Evolutionary conservation across 2,797 vertebrate genomes (phyloP).

Genomic region (Sebastes oblongus): DNA sequence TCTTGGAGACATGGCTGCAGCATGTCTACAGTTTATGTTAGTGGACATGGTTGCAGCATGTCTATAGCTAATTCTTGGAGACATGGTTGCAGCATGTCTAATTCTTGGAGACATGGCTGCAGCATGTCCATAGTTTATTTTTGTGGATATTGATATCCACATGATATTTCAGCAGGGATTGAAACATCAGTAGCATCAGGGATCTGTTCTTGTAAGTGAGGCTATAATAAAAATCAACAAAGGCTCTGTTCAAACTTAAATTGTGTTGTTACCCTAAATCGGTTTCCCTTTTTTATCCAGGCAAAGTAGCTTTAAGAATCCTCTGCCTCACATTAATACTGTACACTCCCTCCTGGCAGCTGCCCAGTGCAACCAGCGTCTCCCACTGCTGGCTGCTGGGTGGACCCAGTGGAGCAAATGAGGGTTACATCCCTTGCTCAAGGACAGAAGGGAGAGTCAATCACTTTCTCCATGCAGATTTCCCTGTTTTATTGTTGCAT

Average conservation of each 20-base stretch:
- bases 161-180: background rate
- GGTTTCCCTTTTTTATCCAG: background rate
- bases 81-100: too few relatives aligned
- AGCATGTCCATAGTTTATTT: background rate
- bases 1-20: too few relatives aligned
- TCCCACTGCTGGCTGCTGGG: slow-evolving; percentile 34
- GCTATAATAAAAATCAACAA: slow-evolving; percentile 5
- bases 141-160: too few relatives aligned
- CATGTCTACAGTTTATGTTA: background rate
- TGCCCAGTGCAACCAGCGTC: slow-evolving; percentile 36
- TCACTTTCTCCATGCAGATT: slow-evolving; percentile 19
- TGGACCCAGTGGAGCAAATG: slow-evolving; percentile 24
- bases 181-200: background rate
- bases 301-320: background rate
- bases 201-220: background rate
- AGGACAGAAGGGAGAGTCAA: slow-evolving; percentile 18
- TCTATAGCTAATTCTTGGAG: too few relatives aligned
- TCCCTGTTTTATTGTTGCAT: background rate
- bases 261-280: background rate
- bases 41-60: too few relatives aligned
- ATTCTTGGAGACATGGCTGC: background rate
- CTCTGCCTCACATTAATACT: slow-evolving; percentile 33
- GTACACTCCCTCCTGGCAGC: slow-evolving; percentile 38
- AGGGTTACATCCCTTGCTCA: slow-evolving; percentile 36
- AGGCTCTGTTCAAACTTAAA: background rate